These are phyloP conservation scores for Drosophila rufa DNA, from an alignment of 1,140 invertebrate genomes.

Conservation along the genomic window DNA sequence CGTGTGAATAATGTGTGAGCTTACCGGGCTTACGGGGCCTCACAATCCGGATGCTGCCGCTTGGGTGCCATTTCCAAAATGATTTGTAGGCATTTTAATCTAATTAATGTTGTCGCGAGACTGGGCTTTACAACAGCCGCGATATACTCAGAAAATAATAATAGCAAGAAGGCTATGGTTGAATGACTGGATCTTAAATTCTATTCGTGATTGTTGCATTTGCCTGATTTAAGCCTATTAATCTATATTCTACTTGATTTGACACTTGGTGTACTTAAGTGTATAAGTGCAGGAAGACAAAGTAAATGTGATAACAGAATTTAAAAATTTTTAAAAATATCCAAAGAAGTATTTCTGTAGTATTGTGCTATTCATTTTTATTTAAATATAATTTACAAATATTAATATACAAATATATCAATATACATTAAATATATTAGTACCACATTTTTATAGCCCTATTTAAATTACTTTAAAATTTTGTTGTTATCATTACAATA, in stretches of 20 bases:
- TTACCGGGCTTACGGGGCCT: slow-evolving; percentile 53
- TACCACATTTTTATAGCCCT: neutral
- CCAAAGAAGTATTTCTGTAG: no score
- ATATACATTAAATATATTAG: neutral
- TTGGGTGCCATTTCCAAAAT: slow-evolving; percentile 71
- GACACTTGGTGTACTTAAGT: no score
- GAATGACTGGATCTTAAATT: neutral
- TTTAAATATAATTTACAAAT: no score
- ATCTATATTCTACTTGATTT: no score
- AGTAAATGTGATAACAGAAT: no score
- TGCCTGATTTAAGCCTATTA: no score
- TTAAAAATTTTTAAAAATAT: no score
- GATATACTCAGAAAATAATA: slow-evolving; percentile 3
- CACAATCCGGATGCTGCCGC: slow-evolving; percentile 23
- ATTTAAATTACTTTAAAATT: neutral
- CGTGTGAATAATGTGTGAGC: slow-evolving; percentile 82
- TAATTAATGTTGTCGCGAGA: slow-evolving; percentile 75
- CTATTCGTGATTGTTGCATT: no score
- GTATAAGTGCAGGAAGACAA: no score
- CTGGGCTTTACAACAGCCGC: neutral
- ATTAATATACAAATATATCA: no score
- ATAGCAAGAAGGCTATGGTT: neutral
- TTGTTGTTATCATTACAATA: neutral
- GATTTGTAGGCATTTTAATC: slow-evolving; percentile 75
- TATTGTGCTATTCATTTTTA: no score